phyloP scores from a whole-genome alignment of 2,797 vertebrate species.

The Xenops minutus region DNA sequence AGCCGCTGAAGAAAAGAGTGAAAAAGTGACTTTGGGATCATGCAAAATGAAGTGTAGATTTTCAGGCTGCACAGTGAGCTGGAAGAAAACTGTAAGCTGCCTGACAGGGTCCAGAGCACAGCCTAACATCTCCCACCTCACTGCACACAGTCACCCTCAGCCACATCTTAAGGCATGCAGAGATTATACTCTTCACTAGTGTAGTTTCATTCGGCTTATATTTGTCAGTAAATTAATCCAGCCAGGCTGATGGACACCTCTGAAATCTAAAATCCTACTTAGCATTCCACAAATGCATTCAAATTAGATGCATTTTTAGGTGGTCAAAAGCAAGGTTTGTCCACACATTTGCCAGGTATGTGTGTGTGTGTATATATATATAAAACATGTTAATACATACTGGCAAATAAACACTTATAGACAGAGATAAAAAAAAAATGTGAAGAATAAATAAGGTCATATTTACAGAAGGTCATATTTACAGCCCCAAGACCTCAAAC shows the following conservation, averaged over 20 bases:
- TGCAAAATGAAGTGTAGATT: background rate
- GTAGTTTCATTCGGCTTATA: background rate
- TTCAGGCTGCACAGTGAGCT: background rate
- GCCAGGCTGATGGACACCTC: background rate
- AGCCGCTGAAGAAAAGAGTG: background rate
- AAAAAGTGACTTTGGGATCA: background rate
- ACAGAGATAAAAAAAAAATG: background rate
- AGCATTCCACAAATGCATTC: background rate
- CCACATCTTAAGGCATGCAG: background rate
- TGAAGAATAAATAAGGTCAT: background rate
- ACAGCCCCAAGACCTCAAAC: background rate
- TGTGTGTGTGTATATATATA: too few relatives aligned
- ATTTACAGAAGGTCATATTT: background rate
- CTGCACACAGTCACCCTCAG: background rate
- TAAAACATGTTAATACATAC: too few relatives aligned
- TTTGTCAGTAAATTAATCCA: background rate
- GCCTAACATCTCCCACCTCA: background rate
- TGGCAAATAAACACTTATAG: background rate
- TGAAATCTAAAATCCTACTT: background rate
- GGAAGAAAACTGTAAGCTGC: background rate
- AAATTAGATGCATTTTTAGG: background rate
- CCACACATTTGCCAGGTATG: fast-evolving
- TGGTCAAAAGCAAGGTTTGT: background rate
- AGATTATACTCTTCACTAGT: background rate
- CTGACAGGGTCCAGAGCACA: background rate